Evolutionary conservation across 2,888 invertebrate genomes (phyloP), one percentile per base, ranked within the genome.

Genomic region (Acleris cristana): DNA sequence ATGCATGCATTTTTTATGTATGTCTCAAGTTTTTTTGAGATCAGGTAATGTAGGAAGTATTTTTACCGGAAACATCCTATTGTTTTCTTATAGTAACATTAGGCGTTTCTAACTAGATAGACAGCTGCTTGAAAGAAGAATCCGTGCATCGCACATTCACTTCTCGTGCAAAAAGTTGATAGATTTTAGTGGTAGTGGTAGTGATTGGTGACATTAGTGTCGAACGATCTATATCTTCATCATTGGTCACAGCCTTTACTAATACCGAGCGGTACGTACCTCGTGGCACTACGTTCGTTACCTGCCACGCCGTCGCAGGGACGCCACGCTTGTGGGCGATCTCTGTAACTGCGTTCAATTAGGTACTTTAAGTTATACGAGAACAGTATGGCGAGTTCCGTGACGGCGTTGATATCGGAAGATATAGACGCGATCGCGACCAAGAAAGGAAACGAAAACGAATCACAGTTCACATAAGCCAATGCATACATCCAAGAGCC

Each of bases 401-500:
- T 45, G 26, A 61, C 63, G 57, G 64, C 21, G 59, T 21, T 61
- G 61, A 70, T 65, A 71, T 78, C 71, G 83, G 92, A 90, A 90
- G 91, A 90, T 92, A 90, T 89, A 89, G 90, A 85, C 85, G 88
- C 91, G 83, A 80, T 72, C 85, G 86, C 87, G 88, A 90, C 88
- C 88, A 91, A 91, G 92, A 91, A 92, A 92, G 90, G 91, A 92
- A 92, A 92, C 92, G 92, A 92, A 92, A 92, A 91, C 90, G 89
- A 92, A 89, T 92, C 91, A 92, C 92, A 91, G 88, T 92, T 92
- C 90, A 92, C 92, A 92, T 89, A 92, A 92, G 92, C 92, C 92
- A 92, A 92, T 92, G 92, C 92, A 92, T 87, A 92, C 91, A 92
- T 92, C 92, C 92, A 92, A 92, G 91, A 92, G 92, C 92, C 92